Evolutionary conservation across 2,888 invertebrate species (phyloP), one percentile per base, ranked within the genome.

Genomic region (Andrena marginata): DNA sequence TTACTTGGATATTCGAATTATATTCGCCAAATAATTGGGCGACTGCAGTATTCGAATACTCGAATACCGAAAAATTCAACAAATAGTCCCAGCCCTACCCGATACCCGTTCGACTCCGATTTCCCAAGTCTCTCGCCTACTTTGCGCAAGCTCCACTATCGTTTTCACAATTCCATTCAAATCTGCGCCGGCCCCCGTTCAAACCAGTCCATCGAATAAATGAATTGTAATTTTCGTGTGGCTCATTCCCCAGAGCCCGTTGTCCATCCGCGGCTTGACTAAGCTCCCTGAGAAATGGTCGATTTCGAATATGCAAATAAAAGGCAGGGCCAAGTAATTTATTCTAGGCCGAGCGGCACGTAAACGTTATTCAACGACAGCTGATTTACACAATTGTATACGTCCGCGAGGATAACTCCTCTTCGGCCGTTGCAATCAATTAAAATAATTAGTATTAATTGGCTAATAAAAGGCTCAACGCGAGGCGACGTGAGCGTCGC

Each of bases 381-480:
- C 56, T 26, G 48, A 56, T 68, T 78, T 35, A 68, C 29, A 69
- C 71, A 72, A 77, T 72, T 51, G 48, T 62, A 48, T n/a, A 42
- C 26, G 60, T 65, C 63, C 69, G 49, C 68, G 54, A 10, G 63
- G 60, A 70, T 72, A 67, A 77, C 65, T 77, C 77, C 63, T 20
- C 78, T 26, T 65, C 73, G 62, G 35, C 35, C 79, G 69, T 51
- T 73, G 16, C 79, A 56, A 74, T 79, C 69, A 75, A 82, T 82
- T 75, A 75, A 59, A 67, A 63, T 68, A 75, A 80, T 80, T 80
- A 71, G 70, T 68, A 67, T 80, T 75, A 75, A 80, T 75, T 63
- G 56, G 48, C 29, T 59, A 75, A 71, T 73, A 69, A 80, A 68
- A 77, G 67, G 48, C 31, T 33, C n/a, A 64, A 49, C 70, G 20